These are phyloP conservation scores for Halichoeres trimaculatus DNA, from an alignment of 2,113 vertebrate species.

Conservation along the genomic window DNA sequence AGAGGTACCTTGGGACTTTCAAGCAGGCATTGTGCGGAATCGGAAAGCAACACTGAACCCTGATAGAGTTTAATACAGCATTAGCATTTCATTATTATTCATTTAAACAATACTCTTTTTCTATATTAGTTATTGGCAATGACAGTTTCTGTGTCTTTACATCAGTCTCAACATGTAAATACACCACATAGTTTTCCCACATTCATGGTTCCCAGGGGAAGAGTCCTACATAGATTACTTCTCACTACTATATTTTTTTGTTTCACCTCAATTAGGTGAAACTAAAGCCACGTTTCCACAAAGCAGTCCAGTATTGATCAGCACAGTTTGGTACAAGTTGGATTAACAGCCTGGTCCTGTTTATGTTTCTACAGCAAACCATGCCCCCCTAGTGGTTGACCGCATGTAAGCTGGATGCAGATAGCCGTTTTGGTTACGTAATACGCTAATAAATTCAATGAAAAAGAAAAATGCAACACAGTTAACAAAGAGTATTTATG, in stretches of 20 bases:
- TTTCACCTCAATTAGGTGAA: too few relatives aligned
- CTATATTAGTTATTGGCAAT: background rate
- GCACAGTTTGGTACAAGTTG: too few relatives aligned
- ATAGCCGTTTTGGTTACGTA: too few relatives aligned
- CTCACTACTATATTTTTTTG: background rate
- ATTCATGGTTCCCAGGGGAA: background rate
- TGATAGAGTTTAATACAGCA: conserved; percentile 17
- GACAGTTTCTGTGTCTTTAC: background rate
- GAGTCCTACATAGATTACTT: background rate
- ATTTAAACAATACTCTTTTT: background rate
- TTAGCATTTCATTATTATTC: background rate
- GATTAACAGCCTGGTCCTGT: too few relatives aligned
- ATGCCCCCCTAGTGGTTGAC: too few relatives aligned
- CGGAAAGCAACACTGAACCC: conserved; percentile 38
- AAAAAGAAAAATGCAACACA: too few relatives aligned
- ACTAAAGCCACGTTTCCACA: too few relatives aligned
- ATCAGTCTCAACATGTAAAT: background rate
- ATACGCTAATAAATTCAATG: too few relatives aligned
- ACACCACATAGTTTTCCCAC: background rate
- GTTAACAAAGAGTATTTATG: too few relatives aligned
- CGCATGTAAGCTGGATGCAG: too few relatives aligned
- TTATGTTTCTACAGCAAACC: too few relatives aligned
- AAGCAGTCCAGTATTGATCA: too few relatives aligned
- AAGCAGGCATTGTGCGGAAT: conserved; percentile 13
- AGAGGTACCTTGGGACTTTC: conserved; percentile 38